These are phyloP conservation scores for Tenrec ecaudatus DNA, from an alignment of 2,113 vertebrate species.

Conservation along the genomic window DNA sequence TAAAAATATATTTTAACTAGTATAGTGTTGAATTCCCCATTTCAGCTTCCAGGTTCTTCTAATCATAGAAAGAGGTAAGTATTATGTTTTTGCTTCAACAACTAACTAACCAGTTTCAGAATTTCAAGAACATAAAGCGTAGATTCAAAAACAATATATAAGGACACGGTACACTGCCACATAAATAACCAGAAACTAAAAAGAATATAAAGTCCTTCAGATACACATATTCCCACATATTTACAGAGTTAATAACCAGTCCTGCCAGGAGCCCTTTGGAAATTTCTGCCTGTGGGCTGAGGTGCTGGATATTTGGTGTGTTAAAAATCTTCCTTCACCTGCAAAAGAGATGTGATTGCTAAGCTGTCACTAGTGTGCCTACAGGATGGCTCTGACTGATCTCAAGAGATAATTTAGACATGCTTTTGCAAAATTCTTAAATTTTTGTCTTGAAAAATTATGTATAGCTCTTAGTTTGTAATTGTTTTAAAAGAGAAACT, in stretches of 20 bases:
- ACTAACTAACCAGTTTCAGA: slow-evolving; percentile 20
- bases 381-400: slow-evolving; percentile 11
- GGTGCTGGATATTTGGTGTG: slow-evolving; percentile 31
- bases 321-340: slow-evolving; percentile 63
- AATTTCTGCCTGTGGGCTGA: slow-evolving; percentile 47
- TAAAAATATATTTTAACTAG: too few species aligned
- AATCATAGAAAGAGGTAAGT: neutral
- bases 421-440: slow-evolving; percentile 43
- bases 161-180: neutral
- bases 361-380: slow-evolving; percentile 46
- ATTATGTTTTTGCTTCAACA: neutral
- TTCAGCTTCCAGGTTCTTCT: slow-evolving; percentile 25
- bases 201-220: slow-evolving; percentile 57
- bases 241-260: slow-evolving; percentile 57
- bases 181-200: slow-evolving; percentile 43
- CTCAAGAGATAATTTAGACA: slow-evolving; percentile 44
- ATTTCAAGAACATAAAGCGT: slow-evolving; percentile 45
- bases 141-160: slow-evolving; percentile 42
- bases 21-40: too few species aligned
- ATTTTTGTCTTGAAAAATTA: slow-evolving; percentile 39
- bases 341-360: slow-evolving; percentile 54
- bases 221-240: slow-evolving; percentile 24
- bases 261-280: slow-evolving; percentile 58
- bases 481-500: slow-evolving; percentile 36
- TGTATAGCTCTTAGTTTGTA: neutral